Evolutionary conservation across 2,888 invertebrate genomes (phyloP).

Genomic region (Tholera decimalis): DNA sequence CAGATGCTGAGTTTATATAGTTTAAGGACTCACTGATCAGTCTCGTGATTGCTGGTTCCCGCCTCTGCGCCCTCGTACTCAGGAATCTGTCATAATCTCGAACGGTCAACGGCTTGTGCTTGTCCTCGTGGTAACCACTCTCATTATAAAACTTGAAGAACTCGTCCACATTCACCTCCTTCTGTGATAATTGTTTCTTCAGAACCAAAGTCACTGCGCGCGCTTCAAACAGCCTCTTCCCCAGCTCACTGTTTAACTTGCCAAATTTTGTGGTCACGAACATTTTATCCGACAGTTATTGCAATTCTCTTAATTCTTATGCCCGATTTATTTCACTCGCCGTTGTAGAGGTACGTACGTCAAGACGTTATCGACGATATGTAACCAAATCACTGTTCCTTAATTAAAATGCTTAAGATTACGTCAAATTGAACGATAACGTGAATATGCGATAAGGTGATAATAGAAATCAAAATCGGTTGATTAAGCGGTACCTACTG

Average conservation of each 20-base stretch:
- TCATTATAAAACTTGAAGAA: conserved; percentile 83
- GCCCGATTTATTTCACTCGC: neutral
- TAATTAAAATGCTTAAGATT: conserved; percentile 45
- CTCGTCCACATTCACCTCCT: conserved; percentile 68
- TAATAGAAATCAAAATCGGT: conserved; percentile 18
- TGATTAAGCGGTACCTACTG: conserved; percentile 5
- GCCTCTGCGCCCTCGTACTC: conserved; percentile 76
- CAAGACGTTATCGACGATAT: conserved; percentile 20
- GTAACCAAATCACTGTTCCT: conserved; percentile 46
- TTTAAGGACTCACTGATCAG: conserved; percentile 82
- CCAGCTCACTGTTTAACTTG: conserved; percentile 64
- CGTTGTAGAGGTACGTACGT: conserved; percentile 4
- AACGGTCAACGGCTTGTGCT: conserved; percentile 74
- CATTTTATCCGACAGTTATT: conserved; percentile 56
- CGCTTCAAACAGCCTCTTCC: conserved; percentile 69
- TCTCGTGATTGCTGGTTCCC: conserved; percentile 85
- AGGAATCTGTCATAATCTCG: conserved; percentile 83
- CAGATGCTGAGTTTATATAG: too few relatives aligned
- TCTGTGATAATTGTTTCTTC: conserved; percentile 69
- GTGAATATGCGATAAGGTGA: conserved; percentile 58
- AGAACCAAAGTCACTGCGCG: conserved; percentile 63
- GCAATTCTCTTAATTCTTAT: neutral
- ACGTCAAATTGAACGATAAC: conserved; percentile 53
- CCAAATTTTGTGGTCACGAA: conserved; percentile 63
- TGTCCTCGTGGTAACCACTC: conserved; percentile 66